Percentiles rank a stretch among this genome's conserved stretches.
phyloP scores from a whole-genome alignment of 2,113 vertebrate genomes.

The Oreochromis niloticus region DNA sequence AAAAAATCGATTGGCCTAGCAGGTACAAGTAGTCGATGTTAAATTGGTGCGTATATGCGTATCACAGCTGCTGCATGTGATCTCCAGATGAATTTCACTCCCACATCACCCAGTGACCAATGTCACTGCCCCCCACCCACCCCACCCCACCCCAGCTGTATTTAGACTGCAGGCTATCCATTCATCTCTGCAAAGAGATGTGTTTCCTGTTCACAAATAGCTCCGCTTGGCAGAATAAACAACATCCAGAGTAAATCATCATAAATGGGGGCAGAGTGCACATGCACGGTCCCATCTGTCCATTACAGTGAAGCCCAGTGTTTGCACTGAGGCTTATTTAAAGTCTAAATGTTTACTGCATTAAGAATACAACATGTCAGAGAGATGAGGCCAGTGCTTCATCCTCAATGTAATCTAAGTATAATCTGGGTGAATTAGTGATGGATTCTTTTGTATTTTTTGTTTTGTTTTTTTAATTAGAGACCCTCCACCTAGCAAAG shows the following conservation, averaged over 20 bases:
- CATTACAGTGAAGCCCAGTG: background rate
- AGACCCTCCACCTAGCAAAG: background rate
- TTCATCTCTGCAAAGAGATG: constrained; percentile 8
- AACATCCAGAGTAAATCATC: constrained; percentile 33
- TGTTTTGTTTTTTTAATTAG: background rate
- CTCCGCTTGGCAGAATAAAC: constrained; percentile 20
- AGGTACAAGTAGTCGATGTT: background rate
- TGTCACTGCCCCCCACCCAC: background rate
- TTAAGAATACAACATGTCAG: background rate
- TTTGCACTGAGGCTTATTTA: constrained; percentile 9
- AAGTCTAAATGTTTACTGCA: constrained; percentile 1
- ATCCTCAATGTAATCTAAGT: background rate
- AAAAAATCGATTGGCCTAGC: background rate
- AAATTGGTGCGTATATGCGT: background rate
- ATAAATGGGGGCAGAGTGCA: constrained; percentile 1
- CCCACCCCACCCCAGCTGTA: constrained; percentile 43
- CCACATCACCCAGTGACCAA: constrained; percentile 29
- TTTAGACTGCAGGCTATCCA: constrained; percentile 28
- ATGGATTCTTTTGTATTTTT: background rate
- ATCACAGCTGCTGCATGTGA: background rate
- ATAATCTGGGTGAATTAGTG: background rate
- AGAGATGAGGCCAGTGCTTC: background rate
- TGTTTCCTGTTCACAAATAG: constrained; percentile 34
- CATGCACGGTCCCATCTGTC: background rate
- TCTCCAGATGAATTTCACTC: constrained; percentile 12